These are phyloP conservation scores for Acanthosoma haemorrhoidale DNA, from an alignment of 2,888 invertebrate genomes.

Conservation along the genomic window DNA sequence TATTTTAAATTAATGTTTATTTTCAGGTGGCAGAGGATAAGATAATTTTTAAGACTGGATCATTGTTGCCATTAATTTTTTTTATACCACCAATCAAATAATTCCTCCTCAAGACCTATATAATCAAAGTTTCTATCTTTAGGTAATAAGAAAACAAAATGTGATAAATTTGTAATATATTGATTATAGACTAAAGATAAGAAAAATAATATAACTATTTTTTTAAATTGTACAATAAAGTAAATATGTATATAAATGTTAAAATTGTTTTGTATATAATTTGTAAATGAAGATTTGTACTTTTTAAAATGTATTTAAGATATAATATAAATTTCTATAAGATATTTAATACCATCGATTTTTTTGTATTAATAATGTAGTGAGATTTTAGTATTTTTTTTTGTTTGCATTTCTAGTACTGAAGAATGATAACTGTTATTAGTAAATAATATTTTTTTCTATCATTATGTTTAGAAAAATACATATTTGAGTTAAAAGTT, in stretches of 20 bases:
- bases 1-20: background rate
- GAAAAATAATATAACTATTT: background rate
- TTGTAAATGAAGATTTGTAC: conserved; percentile 3
- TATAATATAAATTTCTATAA: background rate
- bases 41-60: conserved; percentile 9
- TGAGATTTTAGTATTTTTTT: background rate
- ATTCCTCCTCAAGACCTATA: background rate
- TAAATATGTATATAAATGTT: background rate
- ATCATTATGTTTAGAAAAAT: too few species aligned
- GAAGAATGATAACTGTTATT: background rate
- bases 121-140: conserved; percentile 10
- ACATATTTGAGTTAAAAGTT: too few species aligned
- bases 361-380: background rate
- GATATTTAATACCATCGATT: background rate
- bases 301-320: background rate
- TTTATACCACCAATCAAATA: conserved; percentile 1
- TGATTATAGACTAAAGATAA: background rate
- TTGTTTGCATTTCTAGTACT: background rate
- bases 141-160: background rate
- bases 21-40: conserved; percentile 37
- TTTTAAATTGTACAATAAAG: background rate
- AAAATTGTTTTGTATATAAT: background rate
- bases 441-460: background rate
- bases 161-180: conserved; percentile 6
- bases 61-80: conserved; percentile 13